Base-by-base conservation (phyloP, 2,888 invertebrate species). In the Dasypogon diadema region DNA sequence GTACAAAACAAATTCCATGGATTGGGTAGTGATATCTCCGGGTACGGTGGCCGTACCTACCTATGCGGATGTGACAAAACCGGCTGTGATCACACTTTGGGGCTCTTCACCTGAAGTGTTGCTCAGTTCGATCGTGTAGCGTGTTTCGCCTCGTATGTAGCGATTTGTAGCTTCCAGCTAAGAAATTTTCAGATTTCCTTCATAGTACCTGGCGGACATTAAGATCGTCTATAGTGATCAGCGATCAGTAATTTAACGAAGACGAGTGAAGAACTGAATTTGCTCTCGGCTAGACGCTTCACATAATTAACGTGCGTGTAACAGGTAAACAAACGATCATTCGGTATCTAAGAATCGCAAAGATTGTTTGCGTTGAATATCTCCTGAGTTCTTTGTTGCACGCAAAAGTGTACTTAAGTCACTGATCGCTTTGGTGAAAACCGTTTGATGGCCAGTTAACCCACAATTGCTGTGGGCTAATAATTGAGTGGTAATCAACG, bases 401-500 rank as follows among this genome's bases (percentile, higher is more conserved):
- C 22, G 54, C 18, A 54, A 54, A 12, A 42, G 42, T 12, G 42
- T 42, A 42, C 42, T 42, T 42, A 42, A 42, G 42, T 42, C 42
- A 42, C 3, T 21, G 18, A 54, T 54, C 54, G 70, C 21, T 51
- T 24, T 16, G 30, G 18, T 16, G 51, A 48, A 54, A 70, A 70
- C 70, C 54, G 26, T 56, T 30, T 54, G 51, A 54, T 54, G 70
- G 51, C 70, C 70, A 70, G 54, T 14, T 70, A 70, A 70, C 70
- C 70, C 70, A 70, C 70, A 70, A 70, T 26, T 70, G 54, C 70
- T 21, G 70, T 54, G 54, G 54, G 54, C 54, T 54, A 70, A 70
- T 70, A 70, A 70, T 70, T 70, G 70, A 34, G 54, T 70, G 70
- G 70, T 70, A 70, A 70, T 70, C 54, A 70, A 54, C 54, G 54